Evolutionary conservation across 30 jellyfish, hydroid and myxozoan species (phyloP).

Genomic region (Rhopilema esculentum): DNA sequence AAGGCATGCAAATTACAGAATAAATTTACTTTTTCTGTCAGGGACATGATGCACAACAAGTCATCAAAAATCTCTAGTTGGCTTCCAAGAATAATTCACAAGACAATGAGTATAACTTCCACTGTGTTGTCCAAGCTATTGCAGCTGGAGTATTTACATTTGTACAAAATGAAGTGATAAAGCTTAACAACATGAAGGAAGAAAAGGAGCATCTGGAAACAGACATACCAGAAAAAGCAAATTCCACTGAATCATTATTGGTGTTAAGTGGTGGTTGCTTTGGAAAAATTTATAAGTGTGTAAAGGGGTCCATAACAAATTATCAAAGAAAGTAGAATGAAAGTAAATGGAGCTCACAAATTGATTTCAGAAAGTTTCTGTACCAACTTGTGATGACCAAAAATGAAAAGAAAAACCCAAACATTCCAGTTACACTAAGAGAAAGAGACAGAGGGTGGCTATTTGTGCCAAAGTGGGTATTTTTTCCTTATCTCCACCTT

Average conservation of each 20-base stretch:
- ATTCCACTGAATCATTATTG: constrained; percentile 41
- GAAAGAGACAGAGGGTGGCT: constrained; percentile 48
- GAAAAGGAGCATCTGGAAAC: constrained; percentile 19
- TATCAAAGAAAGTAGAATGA: constrained; percentile 30
- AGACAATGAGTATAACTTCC: constrained; percentile 22
- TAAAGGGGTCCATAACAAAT: constrained; percentile 28
- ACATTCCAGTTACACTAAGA: constrained; percentile 37
- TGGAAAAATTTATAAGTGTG: constrained; percentile 48
- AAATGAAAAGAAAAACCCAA: constrained; percentile 32
- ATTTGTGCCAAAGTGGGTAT: constrained; percentile 59
- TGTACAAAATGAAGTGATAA: constrained; percentile 31
- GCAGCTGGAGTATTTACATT: constrained; percentile 43
- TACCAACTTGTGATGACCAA: constrained; percentile 49
- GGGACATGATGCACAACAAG: constrained; percentile 47
- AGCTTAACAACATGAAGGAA: constrained; percentile 14
- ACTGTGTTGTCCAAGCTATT: constrained; percentile 36
- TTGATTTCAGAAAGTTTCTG: constrained; percentile 32
- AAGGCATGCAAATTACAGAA: background rate
- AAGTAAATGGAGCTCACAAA: constrained; percentile 41
- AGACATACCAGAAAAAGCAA: constrained; percentile 8
- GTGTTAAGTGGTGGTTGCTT: no score
- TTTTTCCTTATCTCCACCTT: constrained; percentile 35
- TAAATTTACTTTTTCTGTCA: constrained; percentile 28
- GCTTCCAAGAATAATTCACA: constrained; percentile 20
- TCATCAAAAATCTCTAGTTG: constrained; percentile 46